Percentiles rank a stretch among this genome's conserved stretches.
phyloP scores from a whole-genome alignment of 1,140 invertebrate species.

The Pachyrhynchus sulphureomaculatus region DNA sequence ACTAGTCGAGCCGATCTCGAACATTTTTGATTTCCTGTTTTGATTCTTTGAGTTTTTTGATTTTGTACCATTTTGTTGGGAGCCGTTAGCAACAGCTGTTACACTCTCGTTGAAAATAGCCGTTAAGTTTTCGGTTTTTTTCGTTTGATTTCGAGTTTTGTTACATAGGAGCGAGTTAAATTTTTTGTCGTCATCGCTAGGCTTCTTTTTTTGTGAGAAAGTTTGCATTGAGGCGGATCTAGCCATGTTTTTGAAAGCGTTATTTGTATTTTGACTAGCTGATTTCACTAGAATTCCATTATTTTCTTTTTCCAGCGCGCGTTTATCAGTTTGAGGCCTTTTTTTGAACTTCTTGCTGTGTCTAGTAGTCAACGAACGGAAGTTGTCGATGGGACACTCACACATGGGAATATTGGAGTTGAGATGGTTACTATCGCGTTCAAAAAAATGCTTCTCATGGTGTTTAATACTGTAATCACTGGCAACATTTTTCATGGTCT shows the following conservation, averaged over 20 bases:
- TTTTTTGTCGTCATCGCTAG: slow-evolving; percentile 24
- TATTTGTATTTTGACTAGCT: slow-evolving; percentile 30
- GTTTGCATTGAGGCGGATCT: slow-evolving; percentile 39
- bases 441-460: slow-evolving; percentile 21
- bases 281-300: slow-evolving; percentile 34
- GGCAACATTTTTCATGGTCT: slow-evolving; percentile 51
- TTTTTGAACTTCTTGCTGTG: slow-evolving; percentile 16
- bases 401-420: slow-evolving; percentile 9
- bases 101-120: background rate
- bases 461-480: slow-evolving; percentile 42
- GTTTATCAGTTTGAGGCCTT: background rate
- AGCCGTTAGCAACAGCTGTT: no score
- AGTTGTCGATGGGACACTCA: slow-evolving; percentile 22
- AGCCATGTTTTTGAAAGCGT: slow-evolving; percentile 25
- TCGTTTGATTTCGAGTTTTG: slow-evolving; percentile 28
- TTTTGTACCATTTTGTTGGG: slow-evolving; percentile 4
- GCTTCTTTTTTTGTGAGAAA: slow-evolving; percentile 34
- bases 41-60: background rate
- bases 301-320: slow-evolving; percentile 7
- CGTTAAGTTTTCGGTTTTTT: slow-evolving; percentile 11
- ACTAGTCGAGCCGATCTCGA: slow-evolving; percentile 37
- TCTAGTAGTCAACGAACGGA: background rate
- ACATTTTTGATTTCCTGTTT: slow-evolving; percentile 30
- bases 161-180: slow-evolving; percentile 35
- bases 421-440: background rate